phyloP scores from a whole-genome alignment of 2,113 vertebrate species.

The Hippocampus guttulatus region DNA sequence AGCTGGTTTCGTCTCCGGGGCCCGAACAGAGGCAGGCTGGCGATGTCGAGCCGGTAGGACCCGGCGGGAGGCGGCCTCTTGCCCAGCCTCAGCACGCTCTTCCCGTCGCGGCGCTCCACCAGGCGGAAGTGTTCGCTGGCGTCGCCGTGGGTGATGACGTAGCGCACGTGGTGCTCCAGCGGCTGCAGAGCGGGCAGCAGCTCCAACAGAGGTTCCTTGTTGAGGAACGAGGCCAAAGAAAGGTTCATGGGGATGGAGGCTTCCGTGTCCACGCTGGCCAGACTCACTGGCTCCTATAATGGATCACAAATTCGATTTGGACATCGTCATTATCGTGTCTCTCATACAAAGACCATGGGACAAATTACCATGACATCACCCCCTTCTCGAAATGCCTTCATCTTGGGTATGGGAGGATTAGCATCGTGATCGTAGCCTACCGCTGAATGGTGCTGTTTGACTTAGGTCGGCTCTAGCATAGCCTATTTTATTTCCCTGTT shows the following conservation, averaged over 20 bases:
- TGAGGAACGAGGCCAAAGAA: slow-evolving; percentile 75
- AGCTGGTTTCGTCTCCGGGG: slow-evolving; percentile 75
- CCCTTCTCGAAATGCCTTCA: too few relatives aligned
- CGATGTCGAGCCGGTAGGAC: slow-evolving; percentile 81
- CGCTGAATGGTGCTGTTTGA: background rate
- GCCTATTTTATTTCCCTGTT: too few relatives aligned
- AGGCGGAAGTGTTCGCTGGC: slow-evolving; percentile 79
- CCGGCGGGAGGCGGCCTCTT: slow-evolving; percentile 71
- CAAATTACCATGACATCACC: background rate
- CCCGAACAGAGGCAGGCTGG: slow-evolving; percentile 78
- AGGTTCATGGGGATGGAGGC: slow-evolving; percentile 78
- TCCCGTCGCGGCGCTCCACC: slow-evolving; percentile 76
- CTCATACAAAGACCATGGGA: background rate
- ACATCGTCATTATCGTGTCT: background rate
- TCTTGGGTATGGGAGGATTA: too few relatives aligned
- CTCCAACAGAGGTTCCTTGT: slow-evolving; percentile 83
- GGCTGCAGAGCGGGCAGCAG: slow-evolving; percentile 81
- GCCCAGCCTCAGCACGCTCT: slow-evolving; percentile 80
- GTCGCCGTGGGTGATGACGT: slow-evolving; percentile 81
- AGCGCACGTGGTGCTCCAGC: slow-evolving; percentile 78
- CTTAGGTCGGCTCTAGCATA: too few relatives aligned
- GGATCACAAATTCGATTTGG: background rate
- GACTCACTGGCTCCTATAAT: slow-evolving; percentile 69
- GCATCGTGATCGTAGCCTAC: background rate
- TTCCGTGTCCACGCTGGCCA: slow-evolving; percentile 85